Base-by-base conservation (phyloP, 2,113 vertebrate genomes). In the Mellivora capensis region DNA sequence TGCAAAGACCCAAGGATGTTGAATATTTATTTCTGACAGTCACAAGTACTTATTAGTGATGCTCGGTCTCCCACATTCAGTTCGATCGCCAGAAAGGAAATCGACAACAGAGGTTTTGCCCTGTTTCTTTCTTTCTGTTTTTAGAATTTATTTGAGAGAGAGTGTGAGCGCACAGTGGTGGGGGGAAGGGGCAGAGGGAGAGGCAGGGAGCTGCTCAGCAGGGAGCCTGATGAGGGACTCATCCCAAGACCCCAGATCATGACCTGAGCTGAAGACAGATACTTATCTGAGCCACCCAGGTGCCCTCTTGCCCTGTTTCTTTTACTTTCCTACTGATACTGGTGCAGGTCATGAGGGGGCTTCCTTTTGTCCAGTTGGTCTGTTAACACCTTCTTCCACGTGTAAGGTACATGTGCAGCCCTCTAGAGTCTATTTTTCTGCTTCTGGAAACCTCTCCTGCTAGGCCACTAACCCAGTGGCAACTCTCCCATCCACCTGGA, bases 281-380 rank as follows among this genome's bases (percentile, higher is more conserved):
- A 27, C 59, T 25, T 61, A 10, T 9, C 27, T 34, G 29, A 34
- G 62, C 14, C 62, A 15, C 62, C 62, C 62, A 64, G 13, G 6
- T 4, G 29, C 29, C 29, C 62, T 14, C 62, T 71, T 59, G 20
- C 10, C 12, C 13, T 72, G n/a, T 21, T 83, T 85, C 49, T 83
- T 62, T 94, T 47, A 3, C 74, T 80, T 82, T 57, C n/a, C 42
- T 69, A 2, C 27, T 71, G 20, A 34, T 25, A 10, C 1, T 23
- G 79, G 17, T 29, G 3, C 0, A 0, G 29, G 25, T 54, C 39
- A 14, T 25, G 15, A 0, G 0, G 20, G 52, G 80, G 12, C 54
- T 81, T 93, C 20, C 54, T 25, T 86, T 27, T 52, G 54, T 52
- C 71, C 18, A 25, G 20, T 0, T 21, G 25, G 21, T 42, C 4